These are phyloP conservation scores for Embiotoca jacksoni DNA, from an alignment of 2,113 vertebrate species.

Conservation along the genomic window DNA sequence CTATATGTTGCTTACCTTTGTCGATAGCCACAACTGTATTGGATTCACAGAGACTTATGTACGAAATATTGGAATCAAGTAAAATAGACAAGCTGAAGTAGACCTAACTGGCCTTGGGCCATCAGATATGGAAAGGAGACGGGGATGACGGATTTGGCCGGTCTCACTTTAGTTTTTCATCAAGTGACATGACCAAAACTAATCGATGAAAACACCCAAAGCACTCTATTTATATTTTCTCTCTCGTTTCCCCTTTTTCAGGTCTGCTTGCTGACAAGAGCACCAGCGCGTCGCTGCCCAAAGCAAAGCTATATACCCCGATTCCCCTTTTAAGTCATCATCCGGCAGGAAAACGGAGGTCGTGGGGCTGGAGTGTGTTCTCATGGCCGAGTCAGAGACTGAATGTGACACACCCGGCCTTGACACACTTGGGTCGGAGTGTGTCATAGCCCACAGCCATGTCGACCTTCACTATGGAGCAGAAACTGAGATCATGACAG, in stretches of 20 bases:
- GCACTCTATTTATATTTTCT: neutral
- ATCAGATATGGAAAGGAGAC: too few species aligned
- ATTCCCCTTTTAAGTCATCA: constrained; percentile 65
- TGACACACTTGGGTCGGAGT: constrained; percentile 89
- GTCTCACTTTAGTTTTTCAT: neutral
- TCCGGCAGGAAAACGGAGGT: constrained; percentile 85
- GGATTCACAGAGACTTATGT: too few species aligned
- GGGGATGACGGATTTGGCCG: too few species aligned
- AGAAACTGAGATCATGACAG: constrained; percentile 87
- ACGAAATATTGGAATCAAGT: too few species aligned
- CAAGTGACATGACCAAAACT: neutral
- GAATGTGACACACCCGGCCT: constrained; percentile 88
- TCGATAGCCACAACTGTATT: too few species aligned
- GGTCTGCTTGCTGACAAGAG: constrained; percentile 59
- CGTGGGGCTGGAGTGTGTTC: constrained; percentile 87
- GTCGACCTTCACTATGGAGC: constrained; percentile 87
- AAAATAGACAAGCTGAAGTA: too few species aligned
- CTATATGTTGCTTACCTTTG: too few species aligned
- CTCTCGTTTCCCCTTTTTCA: constrained; percentile 36
- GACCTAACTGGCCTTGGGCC: too few species aligned
- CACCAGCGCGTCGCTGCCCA: constrained; percentile 12
- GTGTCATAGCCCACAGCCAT: constrained; percentile 88
- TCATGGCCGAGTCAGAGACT: constrained; percentile 89
- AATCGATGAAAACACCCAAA: neutral
- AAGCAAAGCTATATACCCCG: constrained; percentile 37